Conservation (phyloP, 1,140 invertebrate genomes). For the Sitobion miscanthi region DNA sequence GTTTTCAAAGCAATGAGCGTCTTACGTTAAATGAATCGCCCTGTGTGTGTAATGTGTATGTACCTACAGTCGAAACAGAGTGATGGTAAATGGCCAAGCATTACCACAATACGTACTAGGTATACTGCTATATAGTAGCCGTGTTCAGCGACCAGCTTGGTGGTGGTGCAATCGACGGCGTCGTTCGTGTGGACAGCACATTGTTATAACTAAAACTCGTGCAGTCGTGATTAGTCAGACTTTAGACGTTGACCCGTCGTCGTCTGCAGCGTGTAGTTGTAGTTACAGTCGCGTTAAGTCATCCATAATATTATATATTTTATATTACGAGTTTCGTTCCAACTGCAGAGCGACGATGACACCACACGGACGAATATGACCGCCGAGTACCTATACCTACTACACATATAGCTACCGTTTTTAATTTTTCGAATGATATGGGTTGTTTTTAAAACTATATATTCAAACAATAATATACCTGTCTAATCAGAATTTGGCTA, state of each 20-base stretch:
- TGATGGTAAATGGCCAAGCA: slow-evolving; percentile 18
- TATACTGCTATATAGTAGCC: too few relatives aligned
- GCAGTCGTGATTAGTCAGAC: slow-evolving; percentile 40
- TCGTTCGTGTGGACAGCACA: neutral
- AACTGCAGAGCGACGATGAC: neutral
- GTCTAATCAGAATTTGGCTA: too few relatives aligned
- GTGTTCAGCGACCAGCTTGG: neutral
- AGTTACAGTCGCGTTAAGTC: neutral
- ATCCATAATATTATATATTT: neutral
- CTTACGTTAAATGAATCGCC: neutral
- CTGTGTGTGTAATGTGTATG: too few relatives aligned
- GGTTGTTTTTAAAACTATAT: neutral
- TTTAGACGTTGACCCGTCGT: slow-evolving; percentile 30
- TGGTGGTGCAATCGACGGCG: neutral
- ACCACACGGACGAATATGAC: neutral
- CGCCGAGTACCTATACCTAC: neutral
- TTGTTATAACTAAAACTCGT: neutral
- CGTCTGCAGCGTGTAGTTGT: neutral
- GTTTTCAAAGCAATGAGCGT: neutral
- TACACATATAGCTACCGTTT: neutral
- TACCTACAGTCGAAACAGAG: neutral
- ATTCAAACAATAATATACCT: neutral
- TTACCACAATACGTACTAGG: too few relatives aligned
- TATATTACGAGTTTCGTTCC: neutral
- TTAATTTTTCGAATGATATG: neutral